These are phyloP conservation scores for Cyclophora punctaria DNA, from an alignment of 2,888 invertebrate genomes.

Conservation along the genomic window DNA sequence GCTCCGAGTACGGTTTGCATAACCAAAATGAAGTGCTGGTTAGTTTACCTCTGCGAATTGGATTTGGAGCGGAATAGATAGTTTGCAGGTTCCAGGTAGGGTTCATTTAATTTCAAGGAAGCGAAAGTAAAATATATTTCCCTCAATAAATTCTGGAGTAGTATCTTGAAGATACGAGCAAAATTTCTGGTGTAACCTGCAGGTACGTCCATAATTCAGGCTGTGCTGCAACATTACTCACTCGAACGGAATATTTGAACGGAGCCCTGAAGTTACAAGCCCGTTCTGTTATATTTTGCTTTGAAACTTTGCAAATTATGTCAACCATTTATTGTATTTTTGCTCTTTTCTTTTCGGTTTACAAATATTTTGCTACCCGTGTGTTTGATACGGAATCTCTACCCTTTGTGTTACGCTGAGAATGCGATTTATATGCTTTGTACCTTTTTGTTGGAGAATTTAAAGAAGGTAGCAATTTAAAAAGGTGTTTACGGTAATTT, in stretches of 20 bases:
- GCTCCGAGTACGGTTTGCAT: no score
- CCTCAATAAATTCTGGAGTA: no score
- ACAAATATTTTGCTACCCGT: background rate
- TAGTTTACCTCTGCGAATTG: no score
- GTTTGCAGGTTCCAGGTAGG: no score
- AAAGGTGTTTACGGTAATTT: background rate
- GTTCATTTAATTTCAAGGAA: no score
- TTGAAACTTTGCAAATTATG: constrained; percentile 7
- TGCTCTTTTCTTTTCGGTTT: background rate
- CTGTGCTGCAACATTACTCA: constrained; percentile 38
- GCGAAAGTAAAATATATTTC: no score
- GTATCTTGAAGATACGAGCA: background rate
- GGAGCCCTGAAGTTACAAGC: constrained; percentile 5
- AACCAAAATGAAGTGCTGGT: no score
- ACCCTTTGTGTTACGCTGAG: background rate
- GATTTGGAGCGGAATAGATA: no score
- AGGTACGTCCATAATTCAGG: constrained; percentile 29
- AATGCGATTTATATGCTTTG: background rate
- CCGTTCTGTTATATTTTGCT: constrained; percentile 6
- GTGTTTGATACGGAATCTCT: background rate
- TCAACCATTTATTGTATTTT: background rate
- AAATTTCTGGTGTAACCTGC: background rate
- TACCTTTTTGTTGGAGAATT: no score
- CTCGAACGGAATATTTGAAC: constrained; percentile 40
- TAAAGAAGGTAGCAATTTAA: no score